Percentiles rank a stretch among this genome's conserved stretches.
Evolutionary conservation across 2,888 invertebrate species (phyloP).

Genomic region (Caenorhabditis sp.): DNA sequence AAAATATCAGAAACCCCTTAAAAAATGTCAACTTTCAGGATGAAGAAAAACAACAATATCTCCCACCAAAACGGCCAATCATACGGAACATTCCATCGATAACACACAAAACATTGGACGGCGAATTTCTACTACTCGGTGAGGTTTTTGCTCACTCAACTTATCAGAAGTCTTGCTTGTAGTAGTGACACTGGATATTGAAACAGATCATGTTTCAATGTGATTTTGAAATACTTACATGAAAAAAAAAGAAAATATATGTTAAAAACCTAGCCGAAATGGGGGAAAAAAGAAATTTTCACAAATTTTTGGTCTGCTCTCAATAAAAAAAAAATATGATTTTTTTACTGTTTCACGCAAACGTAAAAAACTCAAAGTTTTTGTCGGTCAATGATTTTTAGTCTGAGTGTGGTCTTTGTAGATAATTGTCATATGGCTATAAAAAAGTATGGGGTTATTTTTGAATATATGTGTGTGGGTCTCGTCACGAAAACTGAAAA

Average conservation of each 20-base stretch:
- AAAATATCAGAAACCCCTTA: no score
- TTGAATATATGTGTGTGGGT: no score
- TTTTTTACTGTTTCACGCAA: no score
- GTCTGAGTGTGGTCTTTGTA: no score
- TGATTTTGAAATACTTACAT: neutral
- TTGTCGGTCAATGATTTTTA: no score
- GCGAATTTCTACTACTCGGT: constrained; percentile 59
- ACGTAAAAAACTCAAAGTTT: no score
- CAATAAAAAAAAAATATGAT: no score
- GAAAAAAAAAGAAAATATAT: constrained; percentile 10
- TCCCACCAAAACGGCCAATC: constrained; percentile 45
- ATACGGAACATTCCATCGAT: constrained; percentile 43
- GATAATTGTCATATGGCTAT: no score
- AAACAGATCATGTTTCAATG: neutral
- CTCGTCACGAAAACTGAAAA: no score
- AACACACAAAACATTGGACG: constrained; percentile 54
- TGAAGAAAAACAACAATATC: constrained; percentile 33
- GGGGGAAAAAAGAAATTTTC: no score
- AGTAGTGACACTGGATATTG: neutral
- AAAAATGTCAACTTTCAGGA: constrained; percentile 31
- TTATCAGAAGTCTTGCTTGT: neutral
- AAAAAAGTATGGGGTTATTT: no score
- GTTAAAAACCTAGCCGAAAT: constrained; percentile 7
- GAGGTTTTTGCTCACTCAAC: neutral
- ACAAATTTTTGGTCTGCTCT: no score